These are phyloP conservation scores for Polydrusus tereticollis DNA, from an alignment of 2,888 invertebrate species.

Conservation along the genomic window DNA sequence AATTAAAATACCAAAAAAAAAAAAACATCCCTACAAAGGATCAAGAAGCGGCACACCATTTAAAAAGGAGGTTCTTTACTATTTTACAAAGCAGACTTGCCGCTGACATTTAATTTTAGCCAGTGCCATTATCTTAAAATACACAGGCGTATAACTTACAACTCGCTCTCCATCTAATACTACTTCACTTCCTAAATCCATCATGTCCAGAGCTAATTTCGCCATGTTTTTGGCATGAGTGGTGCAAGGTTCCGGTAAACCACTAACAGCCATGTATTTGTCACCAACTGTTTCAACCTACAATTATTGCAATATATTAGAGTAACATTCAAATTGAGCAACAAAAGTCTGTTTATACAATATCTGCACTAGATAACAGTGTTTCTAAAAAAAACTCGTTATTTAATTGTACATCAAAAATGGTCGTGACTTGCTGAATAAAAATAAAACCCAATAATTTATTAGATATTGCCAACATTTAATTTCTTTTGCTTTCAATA, in stretches of 20 bases:
- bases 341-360: not conserved
- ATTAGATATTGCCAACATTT: not conserved
- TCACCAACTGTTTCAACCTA: slow-evolving; percentile 98
- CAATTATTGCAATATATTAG: too few species aligned
- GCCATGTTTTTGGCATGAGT: slow-evolving; percentile 94
- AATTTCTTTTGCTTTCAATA: not conserved
- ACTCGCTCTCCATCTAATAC: slow-evolving; percentile 89
- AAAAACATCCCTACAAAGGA: too few species aligned
- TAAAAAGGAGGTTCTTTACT: too few species aligned
- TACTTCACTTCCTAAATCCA: slow-evolving; percentile 91
- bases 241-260: slow-evolving; percentile 90
- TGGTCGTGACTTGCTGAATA: not conserved
- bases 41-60: too few species aligned
- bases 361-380: not conserved
- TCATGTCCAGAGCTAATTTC: slow-evolving; percentile 91
- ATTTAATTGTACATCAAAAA: not conserved
- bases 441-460: not conserved
- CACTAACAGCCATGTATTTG: slow-evolving; percentile 98
- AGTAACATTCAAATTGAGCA: not conserved
- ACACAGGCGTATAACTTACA: too few species aligned
- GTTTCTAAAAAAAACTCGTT: not conserved
- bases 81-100: too few species aligned
- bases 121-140: too few species aligned
- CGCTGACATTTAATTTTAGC: too few species aligned
- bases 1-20: too few species aligned